phyloP scores from a whole-genome alignment of 2,113 vertebrate genomes.

The Crotophaga sulcirostris region DNA sequence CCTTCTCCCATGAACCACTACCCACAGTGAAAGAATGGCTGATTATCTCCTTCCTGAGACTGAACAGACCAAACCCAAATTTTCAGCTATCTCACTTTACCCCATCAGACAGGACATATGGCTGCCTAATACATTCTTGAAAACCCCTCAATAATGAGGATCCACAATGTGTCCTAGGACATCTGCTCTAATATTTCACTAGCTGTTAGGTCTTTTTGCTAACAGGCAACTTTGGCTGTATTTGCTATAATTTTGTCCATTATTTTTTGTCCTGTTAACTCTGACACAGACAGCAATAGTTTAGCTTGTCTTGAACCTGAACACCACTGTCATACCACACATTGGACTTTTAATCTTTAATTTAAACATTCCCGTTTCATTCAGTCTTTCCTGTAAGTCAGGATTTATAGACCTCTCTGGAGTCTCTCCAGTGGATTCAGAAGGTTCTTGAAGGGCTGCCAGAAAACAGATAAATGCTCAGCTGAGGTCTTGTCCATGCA shows the following conservation, averaged over 20 bases:
- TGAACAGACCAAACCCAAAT: neutral
- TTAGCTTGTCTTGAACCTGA: neutral
- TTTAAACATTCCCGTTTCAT: neutral
- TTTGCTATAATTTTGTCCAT: neutral
- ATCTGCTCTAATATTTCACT: neutral
- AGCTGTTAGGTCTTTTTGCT: neutral
- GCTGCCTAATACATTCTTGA: neutral
- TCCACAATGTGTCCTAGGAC: neutral
- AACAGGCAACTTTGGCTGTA: neutral
- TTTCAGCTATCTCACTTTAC: neutral
- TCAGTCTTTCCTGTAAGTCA: neutral
- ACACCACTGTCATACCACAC: neutral
- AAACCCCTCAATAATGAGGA: neutral
- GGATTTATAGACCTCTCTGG: neutral
- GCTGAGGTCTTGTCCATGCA: neutral
- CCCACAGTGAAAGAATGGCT: neutral
- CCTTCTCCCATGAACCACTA: neutral
- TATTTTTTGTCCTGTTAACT: neutral
- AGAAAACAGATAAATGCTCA: neutral
- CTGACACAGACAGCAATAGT: neutral
- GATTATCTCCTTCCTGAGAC: neutral
- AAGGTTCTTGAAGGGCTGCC: conserved; percentile 22
- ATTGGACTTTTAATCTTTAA: neutral
- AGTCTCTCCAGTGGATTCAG: neutral
- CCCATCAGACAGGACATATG: fast-evolving